A percentile compares a stretch with the other conserved stretches of the same genome.
Evolutionary conservation across 2,797 vertebrate species (phyloP).

Genomic region (Megalops cyprinoides): DNA sequence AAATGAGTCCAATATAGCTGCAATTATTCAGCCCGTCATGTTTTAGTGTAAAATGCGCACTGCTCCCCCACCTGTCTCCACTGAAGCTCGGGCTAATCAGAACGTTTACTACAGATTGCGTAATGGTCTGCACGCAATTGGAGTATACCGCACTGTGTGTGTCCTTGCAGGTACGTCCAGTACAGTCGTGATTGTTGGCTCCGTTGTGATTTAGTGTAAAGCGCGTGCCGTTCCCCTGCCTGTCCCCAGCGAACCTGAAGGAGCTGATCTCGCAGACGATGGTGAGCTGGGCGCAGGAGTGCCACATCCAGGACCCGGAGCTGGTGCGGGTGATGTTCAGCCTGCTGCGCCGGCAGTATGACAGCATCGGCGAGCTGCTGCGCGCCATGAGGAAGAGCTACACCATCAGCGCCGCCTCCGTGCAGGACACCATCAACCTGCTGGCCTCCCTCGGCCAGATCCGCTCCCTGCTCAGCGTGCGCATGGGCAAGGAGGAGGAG

Average conservation of each 20-base stretch:
- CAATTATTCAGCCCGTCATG: no score
- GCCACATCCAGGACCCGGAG: conserved; percentile 90
- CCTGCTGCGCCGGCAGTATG: conserved; percentile 92
- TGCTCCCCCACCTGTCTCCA: no score
- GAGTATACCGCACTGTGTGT: no score
- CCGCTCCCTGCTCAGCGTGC: conserved; percentile 91
- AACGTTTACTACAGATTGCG: no score
- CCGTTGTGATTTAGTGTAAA: no score
- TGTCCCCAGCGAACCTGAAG: conserved; percentile 85
- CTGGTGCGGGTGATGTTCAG: conserved; percentile 95
- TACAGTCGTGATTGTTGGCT: no score
- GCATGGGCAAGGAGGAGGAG: conserved; percentile 97
- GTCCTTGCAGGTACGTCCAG: no score
- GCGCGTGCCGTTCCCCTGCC: no score
- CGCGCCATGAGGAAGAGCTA: conserved; percentile 92
- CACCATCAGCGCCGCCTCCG: conserved; percentile 89
- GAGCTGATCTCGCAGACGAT: conserved; percentile 96
- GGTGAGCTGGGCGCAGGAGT: conserved; percentile 95
- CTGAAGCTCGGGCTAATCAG: no score
- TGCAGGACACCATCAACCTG: conserved; percentile 90
- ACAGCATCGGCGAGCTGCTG: conserved; percentile 94
- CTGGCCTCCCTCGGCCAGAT: conserved; percentile 94
- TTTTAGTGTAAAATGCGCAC: no score
- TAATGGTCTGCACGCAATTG: no score
- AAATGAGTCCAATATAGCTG: no score